phyloP scores from a whole-genome alignment of 2,797 vertebrate genomes.

The Hydrolagus colliei region DNA sequence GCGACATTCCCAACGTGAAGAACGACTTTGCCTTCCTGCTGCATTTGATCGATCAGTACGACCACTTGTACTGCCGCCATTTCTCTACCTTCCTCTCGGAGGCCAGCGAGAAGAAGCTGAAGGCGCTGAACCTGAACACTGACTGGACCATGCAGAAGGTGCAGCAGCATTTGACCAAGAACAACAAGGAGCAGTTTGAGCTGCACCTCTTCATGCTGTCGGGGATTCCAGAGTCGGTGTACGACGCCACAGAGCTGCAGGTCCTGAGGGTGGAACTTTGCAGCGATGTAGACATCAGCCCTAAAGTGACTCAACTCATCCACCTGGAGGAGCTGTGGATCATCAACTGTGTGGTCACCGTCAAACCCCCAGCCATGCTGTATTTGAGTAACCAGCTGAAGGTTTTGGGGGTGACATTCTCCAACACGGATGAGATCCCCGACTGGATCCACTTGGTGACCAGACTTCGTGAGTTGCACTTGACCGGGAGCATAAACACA shows the following conservation, averaged over 20 bases:
- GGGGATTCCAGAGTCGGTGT: slow-evolving; percentile 91
- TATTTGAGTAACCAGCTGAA: slow-evolving; percentile 89
- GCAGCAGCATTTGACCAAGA: slow-evolving; percentile 88
- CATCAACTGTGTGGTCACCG: slow-evolving; percentile 91
- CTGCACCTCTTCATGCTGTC: slow-evolving; percentile 96
- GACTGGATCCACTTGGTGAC: slow-evolving; percentile 97
- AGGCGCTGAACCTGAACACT: slow-evolving; percentile 93
- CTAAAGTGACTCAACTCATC: slow-evolving; percentile 89
- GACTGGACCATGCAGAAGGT: slow-evolving; percentile 96
- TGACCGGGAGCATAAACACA: slow-evolving; percentile 85
- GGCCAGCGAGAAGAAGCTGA: slow-evolving; percentile 90
- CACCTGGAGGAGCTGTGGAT: slow-evolving; percentile 91
- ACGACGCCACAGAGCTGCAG: slow-evolving; percentile 87
- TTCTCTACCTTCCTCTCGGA: slow-evolving; percentile 95
- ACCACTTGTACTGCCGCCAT: slow-evolving; percentile 90
- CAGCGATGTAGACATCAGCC: slow-evolving; percentile 86
- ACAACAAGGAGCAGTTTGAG: slow-evolving; percentile 91
- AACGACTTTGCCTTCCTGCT: slow-evolving; percentile 98
- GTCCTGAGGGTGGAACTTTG: slow-evolving; percentile 93
- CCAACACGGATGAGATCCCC: slow-evolving; percentile 94
- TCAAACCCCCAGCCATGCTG: slow-evolving; percentile 88
- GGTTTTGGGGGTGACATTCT: slow-evolving; percentile 94
- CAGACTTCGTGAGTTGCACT: slow-evolving; percentile 84
- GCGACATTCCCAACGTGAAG: slow-evolving; percentile 94
- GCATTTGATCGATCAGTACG: slow-evolving; percentile 95